These are phyloP conservation scores for Leptodirus hochenwartii DNA, from an alignment of 2,888 invertebrate genomes.

Conservation along the genomic window DNA sequence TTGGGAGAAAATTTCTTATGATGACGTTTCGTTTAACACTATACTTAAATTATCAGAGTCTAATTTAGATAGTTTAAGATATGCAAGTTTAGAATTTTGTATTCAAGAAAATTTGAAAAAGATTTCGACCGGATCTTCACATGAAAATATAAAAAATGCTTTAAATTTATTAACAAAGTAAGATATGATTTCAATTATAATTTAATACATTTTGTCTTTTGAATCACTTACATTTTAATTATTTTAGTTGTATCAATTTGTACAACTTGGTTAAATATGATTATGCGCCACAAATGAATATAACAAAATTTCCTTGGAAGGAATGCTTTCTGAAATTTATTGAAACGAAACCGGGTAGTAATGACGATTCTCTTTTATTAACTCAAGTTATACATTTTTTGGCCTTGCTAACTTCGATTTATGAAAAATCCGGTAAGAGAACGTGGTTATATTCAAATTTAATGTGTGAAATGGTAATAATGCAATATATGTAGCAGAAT, in stretches of 20 bases:
- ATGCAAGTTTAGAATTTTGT: conserved; percentile 33
- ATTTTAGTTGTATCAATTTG: conserved; percentile 27
- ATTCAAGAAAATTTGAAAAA: conserved; percentile 33
- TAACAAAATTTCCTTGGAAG: conserved; percentile 27
- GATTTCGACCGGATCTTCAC: conserved; percentile 45
- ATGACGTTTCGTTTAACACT: conserved; percentile 17
- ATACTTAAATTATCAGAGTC: conserved; percentile 21
- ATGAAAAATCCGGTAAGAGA: no score
- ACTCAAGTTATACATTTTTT: no score
- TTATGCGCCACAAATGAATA: conserved; percentile 16
- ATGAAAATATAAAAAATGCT: conserved; percentile 35
- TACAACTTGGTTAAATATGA: conserved; percentile 23
- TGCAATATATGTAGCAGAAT: no score
- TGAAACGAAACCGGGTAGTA: no score
- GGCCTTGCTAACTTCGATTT: no score
- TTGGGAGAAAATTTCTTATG: conserved; percentile 17
- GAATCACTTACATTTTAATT: no score
- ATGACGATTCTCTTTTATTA: no score
- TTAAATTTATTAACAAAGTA: conserved; percentile 38
- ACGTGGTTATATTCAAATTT: no score
- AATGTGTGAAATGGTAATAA: no score
- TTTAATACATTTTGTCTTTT: no score
- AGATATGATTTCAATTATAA: conserved; percentile 14
- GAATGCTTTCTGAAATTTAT: no score
- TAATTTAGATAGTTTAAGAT: conserved; percentile 32